Conservation (phyloP, 2,113 vertebrate species). For the Syngnathus typhle region DNA sequence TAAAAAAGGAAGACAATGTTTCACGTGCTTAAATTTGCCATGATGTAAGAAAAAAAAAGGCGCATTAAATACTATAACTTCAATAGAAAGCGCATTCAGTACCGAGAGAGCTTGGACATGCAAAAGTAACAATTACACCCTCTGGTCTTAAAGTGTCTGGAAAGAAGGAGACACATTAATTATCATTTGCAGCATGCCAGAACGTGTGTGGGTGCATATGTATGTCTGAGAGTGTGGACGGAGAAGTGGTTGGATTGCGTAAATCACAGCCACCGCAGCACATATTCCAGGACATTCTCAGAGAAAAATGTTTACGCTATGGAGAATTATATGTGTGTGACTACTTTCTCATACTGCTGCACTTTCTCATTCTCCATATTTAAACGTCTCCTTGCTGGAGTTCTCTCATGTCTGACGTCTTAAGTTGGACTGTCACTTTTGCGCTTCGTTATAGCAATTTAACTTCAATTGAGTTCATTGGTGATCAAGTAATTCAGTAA, state of each 20-base stretch:
- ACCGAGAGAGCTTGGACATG: constrained; percentile 3
- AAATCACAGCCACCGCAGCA: constrained; percentile 51
- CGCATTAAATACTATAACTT: background rate
- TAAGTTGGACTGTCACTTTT: background rate
- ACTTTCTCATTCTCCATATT: constrained; percentile 28
- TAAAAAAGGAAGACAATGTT: background rate
- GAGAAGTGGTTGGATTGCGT: constrained; percentile 46
- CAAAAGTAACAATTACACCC: constrained; percentile 38
- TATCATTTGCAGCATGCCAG: constrained; percentile 35
- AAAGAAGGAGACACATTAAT: constrained; percentile 53
- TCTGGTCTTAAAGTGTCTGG: constrained; percentile 48
- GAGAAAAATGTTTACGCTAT: constrained; percentile 51
- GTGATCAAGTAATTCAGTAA: background rate
- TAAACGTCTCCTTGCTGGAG: constrained; percentile 19
- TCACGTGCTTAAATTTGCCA: background rate
- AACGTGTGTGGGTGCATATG: constrained; percentile 26
- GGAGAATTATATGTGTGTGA: constrained; percentile 19
- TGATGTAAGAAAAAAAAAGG: background rate
- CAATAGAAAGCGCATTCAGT: background rate
- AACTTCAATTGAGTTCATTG: background rate
- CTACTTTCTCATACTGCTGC: constrained; percentile 31
- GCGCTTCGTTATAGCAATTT: background rate
- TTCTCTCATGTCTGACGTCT: constrained; percentile 5
- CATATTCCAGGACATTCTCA: constrained; percentile 55
- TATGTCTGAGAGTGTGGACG: constrained; percentile 32